Conservation (phyloP, 1,140 invertebrate genomes). For the Samia ricini region DNA sequence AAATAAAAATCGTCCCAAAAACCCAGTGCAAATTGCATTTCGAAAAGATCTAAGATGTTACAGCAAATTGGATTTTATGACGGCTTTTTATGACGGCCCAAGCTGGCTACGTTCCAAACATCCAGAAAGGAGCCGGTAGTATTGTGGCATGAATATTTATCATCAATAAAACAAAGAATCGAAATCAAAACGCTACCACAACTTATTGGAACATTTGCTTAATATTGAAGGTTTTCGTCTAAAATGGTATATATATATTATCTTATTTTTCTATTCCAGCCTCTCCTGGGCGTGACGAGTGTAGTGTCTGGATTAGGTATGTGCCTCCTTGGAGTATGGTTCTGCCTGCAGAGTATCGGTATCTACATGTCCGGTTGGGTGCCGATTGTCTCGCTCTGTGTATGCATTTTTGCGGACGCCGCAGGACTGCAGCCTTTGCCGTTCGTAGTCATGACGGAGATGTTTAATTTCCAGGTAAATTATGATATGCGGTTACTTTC, state of each 20-base stretch:
- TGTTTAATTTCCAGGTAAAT: slow-evolving; percentile 67
- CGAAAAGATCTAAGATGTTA: too few species aligned
- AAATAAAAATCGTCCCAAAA: too few species aligned
- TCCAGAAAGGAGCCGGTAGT: too few species aligned
- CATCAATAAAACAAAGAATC: too few species aligned
- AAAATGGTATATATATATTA: background rate
- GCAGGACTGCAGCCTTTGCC: slow-evolving; percentile 61
- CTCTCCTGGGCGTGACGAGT: slow-evolving; percentile 58
- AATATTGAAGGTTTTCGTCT: too few species aligned
- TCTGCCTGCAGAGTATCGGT: slow-evolving; percentile 52
- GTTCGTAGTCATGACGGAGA: slow-evolving; percentile 69
- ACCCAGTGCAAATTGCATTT: too few species aligned
- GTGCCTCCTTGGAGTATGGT: slow-evolving; percentile 63
- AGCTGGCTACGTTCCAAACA: too few species aligned
- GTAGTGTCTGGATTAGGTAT: slow-evolving; percentile 60
- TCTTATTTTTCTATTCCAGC: slow-evolving; percentile 39
- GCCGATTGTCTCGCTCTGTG: slow-evolving; percentile 54
- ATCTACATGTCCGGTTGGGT: slow-evolving; percentile 60
- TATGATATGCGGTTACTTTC: background rate
- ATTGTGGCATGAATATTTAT: too few species aligned
- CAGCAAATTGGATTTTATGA: too few species aligned
- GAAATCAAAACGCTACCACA: too few species aligned
- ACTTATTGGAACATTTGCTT: too few species aligned
- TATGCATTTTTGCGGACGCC: slow-evolving; percentile 62
- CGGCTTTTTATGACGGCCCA: too few species aligned